Percentiles rank a stretch among this genome's conserved stretches.
Conservation (phyloP, 2,113 vertebrate genomes). For the Furnarius figulus region DNA sequence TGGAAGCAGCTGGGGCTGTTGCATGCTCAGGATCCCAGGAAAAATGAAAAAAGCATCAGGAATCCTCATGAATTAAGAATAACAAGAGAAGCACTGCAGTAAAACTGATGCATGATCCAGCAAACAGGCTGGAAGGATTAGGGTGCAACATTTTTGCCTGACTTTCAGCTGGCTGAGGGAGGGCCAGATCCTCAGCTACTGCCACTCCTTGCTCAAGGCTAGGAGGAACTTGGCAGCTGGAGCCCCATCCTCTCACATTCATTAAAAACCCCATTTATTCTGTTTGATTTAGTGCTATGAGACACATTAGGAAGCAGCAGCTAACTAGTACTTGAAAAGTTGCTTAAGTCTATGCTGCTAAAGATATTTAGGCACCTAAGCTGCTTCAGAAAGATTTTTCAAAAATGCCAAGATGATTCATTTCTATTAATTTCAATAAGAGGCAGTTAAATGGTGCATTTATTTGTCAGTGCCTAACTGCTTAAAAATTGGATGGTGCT, state of each 20-base stretch:
- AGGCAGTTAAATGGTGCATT: slow-evolving; percentile 61
- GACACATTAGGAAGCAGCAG: slow-evolving; percentile 21
- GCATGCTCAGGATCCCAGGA: not conserved
- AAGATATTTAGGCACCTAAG: slow-evolving; percentile 51
- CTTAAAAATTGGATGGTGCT: slow-evolving; percentile 41
- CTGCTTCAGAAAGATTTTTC: slow-evolving; percentile 54
- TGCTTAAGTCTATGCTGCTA: slow-evolving; percentile 39
- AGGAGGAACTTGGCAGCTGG: slow-evolving; percentile 30
- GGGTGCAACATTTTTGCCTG: not conserved
- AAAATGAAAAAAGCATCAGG: not conserved
- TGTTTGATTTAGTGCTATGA: slow-evolving; percentile 48
- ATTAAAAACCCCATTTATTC: slow-evolving; percentile 33
- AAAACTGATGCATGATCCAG: not conserved
- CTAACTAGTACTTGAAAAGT: slow-evolving; percentile 57
- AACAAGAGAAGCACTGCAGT: not conserved
- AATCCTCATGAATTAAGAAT: not conserved
- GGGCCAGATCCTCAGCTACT: not conserved
- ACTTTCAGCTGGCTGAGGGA: not conserved
- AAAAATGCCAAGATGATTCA: slow-evolving; percentile 49
- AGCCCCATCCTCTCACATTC: slow-evolving; percentile 11
- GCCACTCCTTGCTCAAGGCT: not conserved
- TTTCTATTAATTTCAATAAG: slow-evolving; percentile 63
- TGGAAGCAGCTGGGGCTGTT: not conserved
- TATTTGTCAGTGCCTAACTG: slow-evolving; percentile 57
- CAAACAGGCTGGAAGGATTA: not conserved